Evolutionary conservation across 1,140 invertebrate genomes (phyloP), one percentile per base, ranked within the genome.

Genomic region (Oncopeltus fasciatus): DNA sequence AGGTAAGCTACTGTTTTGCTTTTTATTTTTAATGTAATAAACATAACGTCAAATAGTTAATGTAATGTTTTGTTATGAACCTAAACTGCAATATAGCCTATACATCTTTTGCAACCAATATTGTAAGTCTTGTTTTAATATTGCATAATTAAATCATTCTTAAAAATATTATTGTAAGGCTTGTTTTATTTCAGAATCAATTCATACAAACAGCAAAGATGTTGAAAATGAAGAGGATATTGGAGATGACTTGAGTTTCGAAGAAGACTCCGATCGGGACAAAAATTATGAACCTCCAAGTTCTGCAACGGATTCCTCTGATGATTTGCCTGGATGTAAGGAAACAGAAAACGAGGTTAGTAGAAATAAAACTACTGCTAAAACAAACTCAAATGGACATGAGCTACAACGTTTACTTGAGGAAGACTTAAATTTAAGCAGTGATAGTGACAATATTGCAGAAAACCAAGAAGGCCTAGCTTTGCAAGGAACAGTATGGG

Each of bases 151-250:
- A n/a, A n/a, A n/a, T n/a, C n/a, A n/a, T n/a, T n/a, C n/a, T n/a
- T n/a, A n/a, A n/a, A n/a, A n/a, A n/a, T n/a, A n/a, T n/a, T n/a
- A n/a, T n/a, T n/a, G n/a, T n/a, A n/a, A n/a, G n/a, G n/a, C n/a
- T n/a, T n/a, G n/a, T 47, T 47, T 47, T 47, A 47, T 47, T 47
- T 47, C 44, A 47, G 44, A 47, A 47, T n/a, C 8, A 47, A 47
- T 11, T 47, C 44, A 47, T 47, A 47, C 44, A 5, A 38, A 38
- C 31, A 38, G 31, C 31, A 38, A 38, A 38, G 31, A 38, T 38
- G 31, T 38, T 38, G 31, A 38, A 38, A 38, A 38, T 38, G 31
- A 38, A 38, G 31, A 38, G 31, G 31, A 38, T 38, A 38, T 38
- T 38, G 31, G 31, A 38, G 5, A 38, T 38, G 31, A 38, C 31